These are phyloP conservation scores for Spodoptera littoralis DNA, from an alignment of 2,888 invertebrate species.

Conservation along the genomic window DNA sequence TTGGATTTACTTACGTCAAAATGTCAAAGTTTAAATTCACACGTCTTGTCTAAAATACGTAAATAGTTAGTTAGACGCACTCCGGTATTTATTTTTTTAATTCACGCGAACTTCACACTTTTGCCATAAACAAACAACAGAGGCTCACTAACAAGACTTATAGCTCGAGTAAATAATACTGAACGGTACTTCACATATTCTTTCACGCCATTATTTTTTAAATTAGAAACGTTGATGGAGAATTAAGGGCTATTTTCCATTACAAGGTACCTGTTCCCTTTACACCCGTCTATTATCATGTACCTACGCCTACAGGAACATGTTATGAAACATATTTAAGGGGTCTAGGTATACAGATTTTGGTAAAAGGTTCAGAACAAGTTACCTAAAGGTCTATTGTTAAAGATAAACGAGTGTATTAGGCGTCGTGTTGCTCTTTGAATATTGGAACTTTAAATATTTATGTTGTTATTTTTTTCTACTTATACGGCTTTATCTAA, in stretches of 20 bases:
- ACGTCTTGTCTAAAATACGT: slow-evolving; percentile 31
- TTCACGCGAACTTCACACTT: slow-evolving; percentile 25
- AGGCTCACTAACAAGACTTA: slow-evolving; percentile 25
- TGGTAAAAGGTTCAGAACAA: too few species aligned
- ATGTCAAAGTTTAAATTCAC: slow-evolving; percentile 22
- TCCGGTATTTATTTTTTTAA: slow-evolving; percentile 33
- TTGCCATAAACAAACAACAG: slow-evolving; percentile 32
- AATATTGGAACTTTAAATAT: too few species aligned
- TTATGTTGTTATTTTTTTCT: too few species aligned
- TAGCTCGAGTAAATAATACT: slow-evolving; percentile 25
- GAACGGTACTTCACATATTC: slow-evolving; percentile 21
- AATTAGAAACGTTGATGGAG: slow-evolving; percentile 20
- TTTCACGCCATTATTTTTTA: slow-evolving; percentile 28
- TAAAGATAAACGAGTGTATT: too few species aligned
- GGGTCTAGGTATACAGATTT: too few species aligned
- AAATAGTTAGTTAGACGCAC: slow-evolving; percentile 1
- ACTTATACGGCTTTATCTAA: too few species aligned
- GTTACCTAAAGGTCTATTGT: too few species aligned
- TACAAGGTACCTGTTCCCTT: slow-evolving; percentile 14
- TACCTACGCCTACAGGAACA: slow-evolving; percentile 2
- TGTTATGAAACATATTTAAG: slow-evolving; percentile 6
- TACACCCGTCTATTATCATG: neutral
- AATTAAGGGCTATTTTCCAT: slow-evolving; percentile 2
- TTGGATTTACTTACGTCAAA: slow-evolving; percentile 21
- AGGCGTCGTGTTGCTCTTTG: too few species aligned